Evolutionary conservation across 2,113 vertebrate genomes (phyloP).

Genomic region (Boulengeromyrus knoepffleri): DNA sequence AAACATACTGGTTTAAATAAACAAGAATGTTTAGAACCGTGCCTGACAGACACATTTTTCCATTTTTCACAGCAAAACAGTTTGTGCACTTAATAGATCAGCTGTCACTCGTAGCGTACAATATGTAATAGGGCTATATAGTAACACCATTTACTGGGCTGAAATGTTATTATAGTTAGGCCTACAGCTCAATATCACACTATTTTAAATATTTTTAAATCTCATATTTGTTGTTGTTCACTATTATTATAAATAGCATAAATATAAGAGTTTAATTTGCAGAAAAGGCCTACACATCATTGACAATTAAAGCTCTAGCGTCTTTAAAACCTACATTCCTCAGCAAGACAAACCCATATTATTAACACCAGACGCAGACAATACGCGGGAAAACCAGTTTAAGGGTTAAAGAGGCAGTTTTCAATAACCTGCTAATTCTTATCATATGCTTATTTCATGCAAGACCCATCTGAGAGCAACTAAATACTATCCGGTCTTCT

Average conservation of each 20-base stretch:
- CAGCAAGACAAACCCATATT: background rate
- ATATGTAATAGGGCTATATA: background rate
- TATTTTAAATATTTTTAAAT: background rate
- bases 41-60: background rate
- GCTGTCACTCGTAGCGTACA: background rate
- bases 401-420: background rate
- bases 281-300: conserved; percentile 49
- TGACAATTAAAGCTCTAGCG: background rate
- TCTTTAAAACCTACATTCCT: background rate
- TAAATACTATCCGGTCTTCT: background rate
- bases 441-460: background rate
- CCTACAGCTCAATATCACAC: background rate
- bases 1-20: background rate
- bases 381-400: background rate
- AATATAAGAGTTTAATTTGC: conserved; percentile 60
- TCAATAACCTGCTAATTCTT: background rate
- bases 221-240: conserved; percentile 20
- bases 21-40: background rate
- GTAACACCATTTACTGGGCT: background rate
- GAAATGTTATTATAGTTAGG: background rate
- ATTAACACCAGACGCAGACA: background rate
- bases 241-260: conserved; percentile 61
- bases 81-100: background rate
- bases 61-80: background rate
- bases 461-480: background rate